These are phyloP conservation scores for Dasyornis broadbenti DNA, from an alignment of 2,113 vertebrate species.

Conservation along the genomic window DNA sequence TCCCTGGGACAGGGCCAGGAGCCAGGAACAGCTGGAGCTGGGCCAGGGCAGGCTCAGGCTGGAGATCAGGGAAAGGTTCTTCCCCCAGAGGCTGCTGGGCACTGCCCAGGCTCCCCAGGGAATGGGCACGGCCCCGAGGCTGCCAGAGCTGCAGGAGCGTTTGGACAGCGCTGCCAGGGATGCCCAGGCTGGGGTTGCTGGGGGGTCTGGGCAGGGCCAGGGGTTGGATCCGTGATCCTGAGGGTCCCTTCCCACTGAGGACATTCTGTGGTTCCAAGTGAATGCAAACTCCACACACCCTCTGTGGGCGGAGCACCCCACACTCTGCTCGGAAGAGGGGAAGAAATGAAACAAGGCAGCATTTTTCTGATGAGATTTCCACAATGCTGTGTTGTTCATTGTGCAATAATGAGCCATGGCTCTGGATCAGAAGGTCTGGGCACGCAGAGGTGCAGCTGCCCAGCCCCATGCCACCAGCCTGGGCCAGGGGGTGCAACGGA, in stretches of 20 bases:
- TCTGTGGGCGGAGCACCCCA: neutral
- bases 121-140: neutral
- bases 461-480: neutral
- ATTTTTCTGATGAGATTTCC: neutral
- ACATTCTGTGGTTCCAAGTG: neutral
- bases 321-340: neutral
- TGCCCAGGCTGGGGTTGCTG: accelerated
- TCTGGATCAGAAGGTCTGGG: neutral
- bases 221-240: neutral
- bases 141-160: neutral
- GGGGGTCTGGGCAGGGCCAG: neutral
- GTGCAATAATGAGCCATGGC: neutral
- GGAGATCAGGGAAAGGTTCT: neutral
- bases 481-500: neutral
- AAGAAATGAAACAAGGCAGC: neutral
- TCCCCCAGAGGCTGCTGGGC: neutral
- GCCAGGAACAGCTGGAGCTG: neutral
- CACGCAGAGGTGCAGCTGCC: neutral
- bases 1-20: neutral
- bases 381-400: neutral
- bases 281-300: neutral
- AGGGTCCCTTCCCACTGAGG: neutral
- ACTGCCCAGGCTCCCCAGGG: neutral
- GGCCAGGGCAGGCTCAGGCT: neutral
- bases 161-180: neutral